These are phyloP conservation scores for Phrynocephalus forsythii DNA, from an alignment of 2,797 vertebrate species.

Conservation along the genomic window DNA sequence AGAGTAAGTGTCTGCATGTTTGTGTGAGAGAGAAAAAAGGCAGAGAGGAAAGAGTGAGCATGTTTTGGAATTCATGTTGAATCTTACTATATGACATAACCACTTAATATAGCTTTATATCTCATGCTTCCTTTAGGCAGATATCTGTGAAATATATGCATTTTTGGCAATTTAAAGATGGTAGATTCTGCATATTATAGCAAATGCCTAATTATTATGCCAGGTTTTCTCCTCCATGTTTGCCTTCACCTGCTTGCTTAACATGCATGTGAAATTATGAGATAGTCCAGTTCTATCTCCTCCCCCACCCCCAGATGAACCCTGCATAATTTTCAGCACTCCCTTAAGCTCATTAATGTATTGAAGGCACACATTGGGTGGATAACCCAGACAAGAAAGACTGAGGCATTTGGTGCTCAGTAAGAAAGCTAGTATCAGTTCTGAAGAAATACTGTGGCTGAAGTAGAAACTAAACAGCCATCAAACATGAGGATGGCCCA, in stretches of 20 bases:
- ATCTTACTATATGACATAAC: too few relatives aligned
- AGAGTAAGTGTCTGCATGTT: neutral
- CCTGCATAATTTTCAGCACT: neutral
- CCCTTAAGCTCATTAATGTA: neutral
- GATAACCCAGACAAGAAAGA: neutral
- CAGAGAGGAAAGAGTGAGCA: too few relatives aligned
- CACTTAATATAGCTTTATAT: neutral
- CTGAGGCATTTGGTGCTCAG: neutral
- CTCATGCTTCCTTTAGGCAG: neutral
- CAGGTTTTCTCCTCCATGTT: neutral
- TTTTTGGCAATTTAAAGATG: neutral
- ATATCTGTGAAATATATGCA: neutral
- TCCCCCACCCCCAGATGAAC: neutral
- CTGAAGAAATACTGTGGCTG: too few relatives aligned
- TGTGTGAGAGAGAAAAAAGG: neutral
- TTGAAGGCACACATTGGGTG: neutral
- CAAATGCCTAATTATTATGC: constrained; percentile 3
- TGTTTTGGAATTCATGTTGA: too few relatives aligned
- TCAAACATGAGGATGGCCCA: too few relatives aligned
- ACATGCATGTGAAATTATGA: neutral
- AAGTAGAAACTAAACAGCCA: neutral
- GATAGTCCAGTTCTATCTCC: neutral
- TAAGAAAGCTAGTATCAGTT: neutral
- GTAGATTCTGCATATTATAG: neutral
- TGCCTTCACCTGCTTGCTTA: neutral